Evolutionary conservation across 2,888 invertebrate genomes (phyloP), one percentile per base, ranked within the genome.

Genomic region (Teinopalpus imperialis): DNA sequence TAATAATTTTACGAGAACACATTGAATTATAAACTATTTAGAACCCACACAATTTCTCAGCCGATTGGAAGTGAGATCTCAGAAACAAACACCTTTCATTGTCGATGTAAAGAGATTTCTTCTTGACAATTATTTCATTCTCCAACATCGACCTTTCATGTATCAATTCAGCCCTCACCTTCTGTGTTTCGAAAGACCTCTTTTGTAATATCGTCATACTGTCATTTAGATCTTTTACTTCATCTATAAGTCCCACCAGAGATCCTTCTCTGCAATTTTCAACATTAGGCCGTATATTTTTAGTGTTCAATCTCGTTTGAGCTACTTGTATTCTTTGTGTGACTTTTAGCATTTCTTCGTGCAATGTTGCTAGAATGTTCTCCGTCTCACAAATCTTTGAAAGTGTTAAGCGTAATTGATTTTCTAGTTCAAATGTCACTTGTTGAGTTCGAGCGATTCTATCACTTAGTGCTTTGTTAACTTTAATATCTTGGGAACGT

Each of bases 401-500:
- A 31, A 88, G 34, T 0, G 81, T 81, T 90, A 63, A 81, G 51
- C 90, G 81, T 16, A 94, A 74, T 64, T 95, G 94, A 51, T 92
- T 91, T 69, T 94, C 94, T 54, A 97, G 78, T 59, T 91, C 90
- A 1, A 87, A 90, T 53, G 94, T 90, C 6, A 94, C 92, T 74
- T 95, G 94, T 68, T 95, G 93, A 0, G 94, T 93, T 59, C 94
- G 92, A 2, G 93, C 92, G 34, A 96, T 93, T 36, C 95, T 90
- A 53, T 92, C 90, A 3, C 91, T 90, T 43, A 97, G 76, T 0
- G 94, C 93, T 27, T 92, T 90, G 65, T 97, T 96, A 0, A 97
- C 95, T 32, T 89, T 87, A 57, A 95, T 94, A 1, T 95, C 95
- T 81, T 97, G 96, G 1, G 93, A 91, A 7, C 95, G 90, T 44